Percentiles rank a stretch among this genome's conserved stretches.
phyloP scores from a whole-genome alignment of 2,113 vertebrate genomes.

The Ondatra zibethicus region DNA sequence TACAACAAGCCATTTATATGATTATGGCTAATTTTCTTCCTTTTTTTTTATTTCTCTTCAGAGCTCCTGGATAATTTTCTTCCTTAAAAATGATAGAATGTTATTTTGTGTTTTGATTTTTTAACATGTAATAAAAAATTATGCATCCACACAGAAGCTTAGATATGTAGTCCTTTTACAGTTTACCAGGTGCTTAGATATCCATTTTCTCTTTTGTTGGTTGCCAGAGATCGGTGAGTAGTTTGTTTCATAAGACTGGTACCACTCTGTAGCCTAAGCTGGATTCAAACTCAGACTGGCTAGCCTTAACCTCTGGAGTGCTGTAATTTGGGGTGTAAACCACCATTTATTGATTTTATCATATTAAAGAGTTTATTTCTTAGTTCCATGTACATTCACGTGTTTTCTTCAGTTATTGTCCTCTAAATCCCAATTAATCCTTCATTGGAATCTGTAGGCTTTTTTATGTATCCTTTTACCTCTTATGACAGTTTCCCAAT shows the following conservation, averaged over 20 bases:
- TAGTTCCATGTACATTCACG: not conserved
- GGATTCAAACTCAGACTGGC: not conserved
- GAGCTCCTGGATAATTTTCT: not conserved
- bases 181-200: not conserved
- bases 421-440: not conserved
- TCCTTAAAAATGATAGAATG: not conserved
- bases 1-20: not conserved
- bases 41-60: too few relatives aligned
- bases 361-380: not conserved
- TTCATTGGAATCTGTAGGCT: not conserved
- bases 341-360: not conserved
- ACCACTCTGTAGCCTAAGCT: not conserved
- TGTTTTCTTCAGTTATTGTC: not conserved
- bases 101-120: not conserved
- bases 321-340: not conserved
- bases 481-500: not conserved
- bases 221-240: not conserved
- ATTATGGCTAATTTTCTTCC: not conserved
- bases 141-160: not conserved
- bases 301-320: not conserved
- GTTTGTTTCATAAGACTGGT: not conserved
- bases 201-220: not conserved
- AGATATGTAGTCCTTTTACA: not conserved
- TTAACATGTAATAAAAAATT: not conserved
- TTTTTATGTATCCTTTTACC: not conserved